These are phyloP conservation scores for Megalops atlanticus DNA, from an alignment of 2,113 vertebrate species.

Conservation along the genomic window DNA sequence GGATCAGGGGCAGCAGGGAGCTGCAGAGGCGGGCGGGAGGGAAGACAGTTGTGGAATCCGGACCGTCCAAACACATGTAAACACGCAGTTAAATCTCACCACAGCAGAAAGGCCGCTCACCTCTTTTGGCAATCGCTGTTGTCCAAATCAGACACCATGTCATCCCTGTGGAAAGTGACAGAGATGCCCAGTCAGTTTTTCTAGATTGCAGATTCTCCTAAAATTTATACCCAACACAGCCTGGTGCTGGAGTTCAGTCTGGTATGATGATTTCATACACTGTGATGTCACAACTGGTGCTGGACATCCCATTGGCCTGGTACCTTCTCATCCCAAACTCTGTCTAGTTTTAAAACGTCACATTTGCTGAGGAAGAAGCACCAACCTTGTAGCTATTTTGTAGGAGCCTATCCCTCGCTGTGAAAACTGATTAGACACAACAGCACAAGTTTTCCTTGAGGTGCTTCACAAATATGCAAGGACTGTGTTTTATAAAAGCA, in stretches of 20 bases:
- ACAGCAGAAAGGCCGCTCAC: constrained; percentile 46
- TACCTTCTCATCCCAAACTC: neutral
- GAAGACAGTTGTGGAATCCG: no score
- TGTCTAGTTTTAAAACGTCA: neutral
- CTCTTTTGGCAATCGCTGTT: constrained; percentile 52
- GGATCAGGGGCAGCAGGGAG: constrained; percentile 65
- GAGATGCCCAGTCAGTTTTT: constrained; percentile 6
- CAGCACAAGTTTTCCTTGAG: neutral
- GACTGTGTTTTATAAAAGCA: neutral
- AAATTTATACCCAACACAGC: no score
- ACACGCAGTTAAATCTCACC: neutral
- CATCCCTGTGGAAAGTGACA: constrained; percentile 51
- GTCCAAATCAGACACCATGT: constrained; percentile 51
- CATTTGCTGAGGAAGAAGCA: neutral
- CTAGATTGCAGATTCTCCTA: no score
- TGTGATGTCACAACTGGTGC: neutral
- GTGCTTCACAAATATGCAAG: neutral
- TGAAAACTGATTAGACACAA: constrained; percentile 14
- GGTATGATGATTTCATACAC: neutral
- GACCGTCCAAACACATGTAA: no score
- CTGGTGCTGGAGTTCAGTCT: neutral
- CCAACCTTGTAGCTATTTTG: neutral
- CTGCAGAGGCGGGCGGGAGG: constrained; percentile 41
- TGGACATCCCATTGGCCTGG: neutral
- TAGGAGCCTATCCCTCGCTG: neutral